Evolutionary conservation across 2,797 vertebrate genomes (phyloP).

Genomic region (Aldrovandia affinis): DNA sequence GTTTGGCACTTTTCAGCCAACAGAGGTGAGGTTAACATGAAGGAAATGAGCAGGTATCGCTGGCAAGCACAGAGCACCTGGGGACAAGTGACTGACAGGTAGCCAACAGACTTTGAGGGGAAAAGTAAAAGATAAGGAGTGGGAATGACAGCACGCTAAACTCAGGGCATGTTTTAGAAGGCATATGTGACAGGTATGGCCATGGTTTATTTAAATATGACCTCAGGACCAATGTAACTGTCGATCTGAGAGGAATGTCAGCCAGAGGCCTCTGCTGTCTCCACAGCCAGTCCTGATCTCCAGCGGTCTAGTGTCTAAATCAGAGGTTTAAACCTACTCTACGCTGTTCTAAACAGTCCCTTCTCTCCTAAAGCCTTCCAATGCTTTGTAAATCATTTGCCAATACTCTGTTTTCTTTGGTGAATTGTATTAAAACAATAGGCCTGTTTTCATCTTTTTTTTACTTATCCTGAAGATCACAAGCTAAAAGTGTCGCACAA

Average conservation of each 20-base stretch:
- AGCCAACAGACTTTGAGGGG: background rate
- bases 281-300: background rate
- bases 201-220: slow-evolving; percentile 16
- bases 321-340: background rate
- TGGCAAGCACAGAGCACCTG: background rate
- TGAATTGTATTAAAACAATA: background rate
- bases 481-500: too few species aligned
- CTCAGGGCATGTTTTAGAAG: slow-evolving; percentile 10
- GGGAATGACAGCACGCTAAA: background rate
- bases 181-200: background rate
- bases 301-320: background rate
- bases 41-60: background rate
- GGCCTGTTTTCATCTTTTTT: background rate
- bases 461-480: background rate
- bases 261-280: background rate
- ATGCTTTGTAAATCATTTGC: background rate
- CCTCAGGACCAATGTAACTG: slow-evolving; percentile 13
- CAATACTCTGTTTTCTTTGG: background rate
- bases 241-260: background rate
- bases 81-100: background rate
- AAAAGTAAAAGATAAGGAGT: slow-evolving; percentile 1
- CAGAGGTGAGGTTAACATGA: background rate
- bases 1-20: background rate
- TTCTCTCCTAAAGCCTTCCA: background rate
- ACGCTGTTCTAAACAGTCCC: background rate